Evolutionary conservation across 2,888 invertebrate species (phyloP).

Genomic region (Dermolepida albohirtum): DNA sequence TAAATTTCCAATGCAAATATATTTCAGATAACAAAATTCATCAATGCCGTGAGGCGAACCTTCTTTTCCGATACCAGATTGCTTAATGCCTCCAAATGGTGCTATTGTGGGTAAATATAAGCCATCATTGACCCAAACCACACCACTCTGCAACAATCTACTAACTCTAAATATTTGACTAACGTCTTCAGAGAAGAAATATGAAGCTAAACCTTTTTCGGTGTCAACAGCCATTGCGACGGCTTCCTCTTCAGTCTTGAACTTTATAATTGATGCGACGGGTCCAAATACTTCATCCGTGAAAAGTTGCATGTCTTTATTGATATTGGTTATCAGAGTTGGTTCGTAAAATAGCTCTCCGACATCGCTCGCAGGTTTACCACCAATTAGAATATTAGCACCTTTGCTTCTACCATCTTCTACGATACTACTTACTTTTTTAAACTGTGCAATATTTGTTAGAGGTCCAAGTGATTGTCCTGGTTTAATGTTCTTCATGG

Average conservation of each 20-base stretch:
- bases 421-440: conserved; percentile 84
- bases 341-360: conserved; percentile 89
- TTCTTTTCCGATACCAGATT: too few species aligned
- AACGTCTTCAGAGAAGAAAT: too few species aligned
- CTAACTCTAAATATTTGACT: too few species aligned
- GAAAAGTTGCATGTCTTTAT: conserved; percentile 82
- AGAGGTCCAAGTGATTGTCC: conserved; percentile 90
- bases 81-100: too few species aligned
- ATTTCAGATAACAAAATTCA: too few species aligned
- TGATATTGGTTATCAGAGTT: conserved; percentile 86
- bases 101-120: too few species aligned
- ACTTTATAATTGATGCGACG: conserved; percentile 85
- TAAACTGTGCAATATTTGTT: conserved; percentile 86
- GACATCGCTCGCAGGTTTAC: conserved; percentile 72
- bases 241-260: conserved; percentile 90
- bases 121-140: too few species aligned
- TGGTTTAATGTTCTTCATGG: conserved; percentile 76
- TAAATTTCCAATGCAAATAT: too few species aligned
- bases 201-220: conserved; percentile 81
- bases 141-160: too few species aligned
- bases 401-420: conserved; percentile 89
- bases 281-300: conserved; percentile 97
- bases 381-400: conserved; percentile 83
- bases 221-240: conserved; percentile 86
- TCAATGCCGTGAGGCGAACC: too few species aligned